Conservation (phyloP, 2,888 invertebrate genomes). For the Latrodectus elegans region DNA sequence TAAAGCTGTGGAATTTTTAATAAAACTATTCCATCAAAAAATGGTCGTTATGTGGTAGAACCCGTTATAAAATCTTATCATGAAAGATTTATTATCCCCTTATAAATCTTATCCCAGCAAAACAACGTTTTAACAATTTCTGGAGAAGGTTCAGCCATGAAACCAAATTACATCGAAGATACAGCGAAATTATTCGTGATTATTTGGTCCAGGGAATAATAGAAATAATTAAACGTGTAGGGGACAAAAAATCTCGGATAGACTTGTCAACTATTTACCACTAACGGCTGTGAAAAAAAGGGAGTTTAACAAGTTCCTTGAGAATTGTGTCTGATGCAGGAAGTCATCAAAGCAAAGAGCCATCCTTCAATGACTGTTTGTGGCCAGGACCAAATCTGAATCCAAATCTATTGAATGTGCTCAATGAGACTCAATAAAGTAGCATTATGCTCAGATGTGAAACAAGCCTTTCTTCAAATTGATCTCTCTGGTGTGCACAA, state of each 20-base stretch:
- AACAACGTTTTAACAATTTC: neutral
- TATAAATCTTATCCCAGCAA: neutral
- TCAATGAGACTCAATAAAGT: neutral
- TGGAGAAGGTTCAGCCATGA: neutral
- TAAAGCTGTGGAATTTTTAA: neutral
- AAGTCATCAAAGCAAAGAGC: conserved; percentile 5
- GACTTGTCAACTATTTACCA: conserved; percentile 8
- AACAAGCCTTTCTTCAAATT: neutral
- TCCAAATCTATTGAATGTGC: neutral
- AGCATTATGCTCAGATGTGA: neutral
- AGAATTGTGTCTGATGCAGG: conserved; percentile 20
- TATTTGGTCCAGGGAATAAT: conserved; percentile 9
- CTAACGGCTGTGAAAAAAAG: neutral
- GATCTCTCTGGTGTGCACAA: neutral
- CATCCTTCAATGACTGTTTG: conserved; percentile 23
- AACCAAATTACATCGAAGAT: neutral
- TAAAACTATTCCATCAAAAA: neutral
- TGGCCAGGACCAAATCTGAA: conserved; percentile 9
- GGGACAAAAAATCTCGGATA: neutral
- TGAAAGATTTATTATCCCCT: neutral
- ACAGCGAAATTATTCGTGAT: conserved; percentile 6
- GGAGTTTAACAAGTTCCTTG: neutral
- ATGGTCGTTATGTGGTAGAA: neutral
- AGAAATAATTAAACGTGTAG: neutral
- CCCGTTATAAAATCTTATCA: no score